A percentile compares a stretch with the other conserved stretches of the same genome.
Conservation (phyloP, 2,888 invertebrate genomes). For the Entomobrya multifasciata region DNA sequence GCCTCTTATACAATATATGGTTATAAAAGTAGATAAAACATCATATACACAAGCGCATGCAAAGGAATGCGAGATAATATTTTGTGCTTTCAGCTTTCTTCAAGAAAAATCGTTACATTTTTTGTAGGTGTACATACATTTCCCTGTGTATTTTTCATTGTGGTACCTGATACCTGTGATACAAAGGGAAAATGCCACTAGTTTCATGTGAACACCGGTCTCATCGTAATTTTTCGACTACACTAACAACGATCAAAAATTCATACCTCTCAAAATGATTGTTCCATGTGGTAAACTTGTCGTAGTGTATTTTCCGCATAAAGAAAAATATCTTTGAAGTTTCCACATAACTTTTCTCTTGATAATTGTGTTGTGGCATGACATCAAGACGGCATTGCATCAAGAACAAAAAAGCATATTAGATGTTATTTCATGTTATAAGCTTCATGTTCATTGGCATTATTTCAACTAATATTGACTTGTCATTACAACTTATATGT, state of each 20-base stretch:
- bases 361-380: not conserved
- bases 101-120: too few relatives aligned
- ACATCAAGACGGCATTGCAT: not conserved
- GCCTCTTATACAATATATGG: not conserved
- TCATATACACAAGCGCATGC: too few relatives aligned
- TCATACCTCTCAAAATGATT: slow-evolving; percentile 23
- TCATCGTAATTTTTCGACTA: slow-evolving; percentile 19
- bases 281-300: slow-evolving; percentile 36
- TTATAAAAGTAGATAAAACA: slow-evolving; percentile 51
- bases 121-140: too few relatives aligned
- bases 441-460: not conserved
- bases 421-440: not conserved
- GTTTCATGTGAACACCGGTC: too few relatives aligned
- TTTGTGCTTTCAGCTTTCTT: slow-evolving; percentile 16
- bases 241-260: slow-evolving; percentile 5
- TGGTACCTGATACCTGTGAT: slow-evolving; percentile 13
- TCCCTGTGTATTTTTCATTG: not conserved
- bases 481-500: not conserved
- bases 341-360: slow-evolving; percentile 22
- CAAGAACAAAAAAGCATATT: too few relatives aligned
- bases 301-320: not conserved
- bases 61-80: too few relatives aligned
- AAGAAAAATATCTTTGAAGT: slow-evolving; percentile 50
- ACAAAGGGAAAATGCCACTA: slow-evolving; percentile 16
- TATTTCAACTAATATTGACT: slow-evolving; percentile 10